A percentile compares a stretch with the other conserved stretches of the same genome.
These are phyloP conservation scores for Heliothis virescens DNA, from an alignment of 1,140 invertebrate species.

Conservation along the genomic window DNA sequence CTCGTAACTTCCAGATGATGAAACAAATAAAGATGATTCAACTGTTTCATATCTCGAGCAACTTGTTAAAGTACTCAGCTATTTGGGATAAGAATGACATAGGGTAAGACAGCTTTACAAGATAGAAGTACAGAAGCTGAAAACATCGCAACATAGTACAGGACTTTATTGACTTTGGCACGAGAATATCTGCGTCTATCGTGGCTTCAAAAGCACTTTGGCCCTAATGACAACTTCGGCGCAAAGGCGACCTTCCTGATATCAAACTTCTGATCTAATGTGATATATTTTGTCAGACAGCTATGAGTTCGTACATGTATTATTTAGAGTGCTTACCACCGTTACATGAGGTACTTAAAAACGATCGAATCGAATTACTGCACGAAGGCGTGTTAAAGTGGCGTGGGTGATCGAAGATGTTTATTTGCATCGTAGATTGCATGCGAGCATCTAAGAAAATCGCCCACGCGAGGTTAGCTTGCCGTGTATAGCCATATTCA, in stretches of 20 bases:
- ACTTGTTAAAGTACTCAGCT: slow-evolving; percentile 1
- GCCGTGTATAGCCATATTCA: slow-evolving; percentile 3
- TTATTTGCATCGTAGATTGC: slow-evolving; percentile 42
- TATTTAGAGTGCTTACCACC: background rate
- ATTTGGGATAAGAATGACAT: background rate
- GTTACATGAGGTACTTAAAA: slow-evolving; percentile 18
- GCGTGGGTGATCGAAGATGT: slow-evolving; percentile 42
- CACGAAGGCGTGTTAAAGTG: slow-evolving; percentile 27
- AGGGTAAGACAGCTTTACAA: background rate
- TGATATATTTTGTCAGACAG: background rate
- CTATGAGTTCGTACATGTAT: background rate
- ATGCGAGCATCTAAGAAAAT: slow-evolving; percentile 32
- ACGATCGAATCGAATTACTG: slow-evolving; percentile 42
- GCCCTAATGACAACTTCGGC: background rate
- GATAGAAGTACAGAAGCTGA: background rate
- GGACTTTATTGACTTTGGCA: background rate
- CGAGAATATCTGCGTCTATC: background rate
- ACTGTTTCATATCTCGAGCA: background rate
- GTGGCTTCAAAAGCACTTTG: background rate
- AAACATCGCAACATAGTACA: background rate
- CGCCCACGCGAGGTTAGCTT: slow-evolving; percentile 10
- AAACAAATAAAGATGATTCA: slow-evolving; percentile 22
- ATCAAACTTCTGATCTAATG: background rate
- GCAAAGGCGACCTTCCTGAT: background rate
- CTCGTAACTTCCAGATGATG: background rate